phyloP scores from a whole-genome alignment of 2,888 invertebrate species.

The Salpingus planirostris region DNA sequence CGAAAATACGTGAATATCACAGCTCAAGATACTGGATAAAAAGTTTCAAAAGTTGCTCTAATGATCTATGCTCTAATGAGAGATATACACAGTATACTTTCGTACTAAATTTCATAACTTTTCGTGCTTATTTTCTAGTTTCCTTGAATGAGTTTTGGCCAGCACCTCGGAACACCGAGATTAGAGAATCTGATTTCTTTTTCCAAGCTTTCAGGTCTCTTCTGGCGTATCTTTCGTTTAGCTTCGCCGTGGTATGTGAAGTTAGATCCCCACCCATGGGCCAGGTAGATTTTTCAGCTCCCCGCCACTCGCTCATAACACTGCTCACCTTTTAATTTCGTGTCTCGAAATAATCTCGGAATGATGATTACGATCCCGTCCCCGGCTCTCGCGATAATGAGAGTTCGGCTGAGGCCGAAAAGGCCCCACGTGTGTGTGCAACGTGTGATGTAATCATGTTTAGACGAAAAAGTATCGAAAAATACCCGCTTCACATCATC shows the following conservation, averaged over 20 bases:
- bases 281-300: constrained; percentile 18
- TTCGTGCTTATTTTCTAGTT: too few species aligned
- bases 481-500: constrained; percentile 1
- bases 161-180: too few species aligned
- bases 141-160: too few species aligned
- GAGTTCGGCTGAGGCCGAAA: constrained; percentile 1
- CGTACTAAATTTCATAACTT: too few species aligned
- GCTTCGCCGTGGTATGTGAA: neutral
- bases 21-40: too few species aligned
- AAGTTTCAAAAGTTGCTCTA: too few species aligned
- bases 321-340: constrained; percentile 16
- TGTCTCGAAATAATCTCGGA: constrained; percentile 9
- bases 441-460: constrained; percentile 8
- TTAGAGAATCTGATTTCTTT: too few species aligned
- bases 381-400: constrained; percentile 7
- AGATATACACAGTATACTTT: too few species aligned
- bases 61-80: too few species aligned
- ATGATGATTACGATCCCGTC: constrained; percentile 6
- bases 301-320: constrained; percentile 8
- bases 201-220: neutral
- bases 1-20: too few species aligned
- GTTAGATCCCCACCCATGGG: constrained; percentile 11
- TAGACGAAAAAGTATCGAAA: constrained; percentile 3
- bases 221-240: constrained; percentile 3
- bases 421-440: neutral